Base-by-base conservation (phyloP, 1,140 invertebrate genomes). In the Anthonomus grandis region DNA sequence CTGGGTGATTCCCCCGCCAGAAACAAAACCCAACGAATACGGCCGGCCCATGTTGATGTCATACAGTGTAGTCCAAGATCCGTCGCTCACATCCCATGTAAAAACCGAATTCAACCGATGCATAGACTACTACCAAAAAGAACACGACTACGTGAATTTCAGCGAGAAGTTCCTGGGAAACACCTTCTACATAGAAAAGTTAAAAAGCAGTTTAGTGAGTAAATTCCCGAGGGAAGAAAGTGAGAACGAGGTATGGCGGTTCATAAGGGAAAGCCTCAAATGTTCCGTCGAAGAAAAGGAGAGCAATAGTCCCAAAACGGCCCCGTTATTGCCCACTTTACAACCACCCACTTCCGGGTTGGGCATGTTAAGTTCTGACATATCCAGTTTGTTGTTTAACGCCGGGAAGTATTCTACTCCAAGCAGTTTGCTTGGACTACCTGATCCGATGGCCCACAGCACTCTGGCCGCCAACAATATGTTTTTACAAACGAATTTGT, bases 1-100 rank as follows among this genome's bases (percentile, higher is more conserved):
- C 71, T 97, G 94, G 93, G 93, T 95, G 2, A 85, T 94, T 76
- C 93, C 95, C 15, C 93, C 94, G 12, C 87, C 90, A 24, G 94
- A 97, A 76, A 89, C 90, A 65, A 83, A 89, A 65, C 90, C 91
- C 3, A 84, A 89, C 25, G 93, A 97, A 72, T 94, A 94, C 76
- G 91, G 91, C 0, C 82, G 90, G 25, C 93, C 94, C 1, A 90
- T 96, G 83, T 77, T 90, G 8, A 86, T 97, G 75, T 87, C 88
- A 62, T 95, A 92, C 64, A 89, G 84, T 54, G 83, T 93, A 46
- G 76, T 86, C 4, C 86, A 91, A 65, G 93, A 96, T 70, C 83
- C 85, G 24, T 87, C 87, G 67, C 76, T 95, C 27, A 85, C 89
- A 13, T 82, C 87, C 65, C 88, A 92, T 71, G 81, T 91, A 31